Evolutionary conservation across 2,113 vertebrate species (phyloP), one percentile per base, ranked within the genome.

Genomic region (Fregetta grallaria): DNA sequence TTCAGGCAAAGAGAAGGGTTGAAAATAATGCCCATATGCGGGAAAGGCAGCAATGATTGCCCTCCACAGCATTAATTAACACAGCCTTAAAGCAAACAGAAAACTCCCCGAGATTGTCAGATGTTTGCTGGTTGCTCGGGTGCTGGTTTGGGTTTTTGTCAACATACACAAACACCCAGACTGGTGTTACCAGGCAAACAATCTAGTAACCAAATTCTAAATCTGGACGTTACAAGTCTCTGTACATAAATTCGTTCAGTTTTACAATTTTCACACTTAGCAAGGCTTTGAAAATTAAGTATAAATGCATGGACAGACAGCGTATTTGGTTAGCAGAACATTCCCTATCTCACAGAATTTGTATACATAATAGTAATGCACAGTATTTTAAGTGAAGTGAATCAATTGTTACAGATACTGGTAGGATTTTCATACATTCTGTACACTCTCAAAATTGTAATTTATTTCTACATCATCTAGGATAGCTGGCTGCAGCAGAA

Each of bases 71-170:
- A 56, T 49, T 83, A 92, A 91, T 62, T 80, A 93, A 44, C 27
- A 78, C 11, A 72, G 53, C 30, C 90, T 87, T 90, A 82, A 75
- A 87, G 44, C 61, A 92, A 97, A 94, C 32, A 94, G 44, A 78
- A 94, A 92, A 52, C 12, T 52, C 68, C 47, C 56, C 19, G 47
- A 81, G 44, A 59, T 6, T 91, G 68, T 66, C 47, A 65, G 50
- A 47, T 59, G 32, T 52, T 68, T 90, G 61, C 38, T 63, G n/a
- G 38, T 90, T 90, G n/a, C 67, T 87, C 12, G 8, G 45, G 67
- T 63, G 61, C 38, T 81, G 36, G 34, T 68, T 71, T 74, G 61
- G n/a, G 18, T 68, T 93, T 77, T 92, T 36, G 71, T 42, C 73
- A 63, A 70, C 20, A 59, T 7, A 29, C 15, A 70, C 8, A 61